Evolutionary conservation across 1,140 invertebrate species (phyloP).

Genomic region (Riptortus pedestris): DNA sequence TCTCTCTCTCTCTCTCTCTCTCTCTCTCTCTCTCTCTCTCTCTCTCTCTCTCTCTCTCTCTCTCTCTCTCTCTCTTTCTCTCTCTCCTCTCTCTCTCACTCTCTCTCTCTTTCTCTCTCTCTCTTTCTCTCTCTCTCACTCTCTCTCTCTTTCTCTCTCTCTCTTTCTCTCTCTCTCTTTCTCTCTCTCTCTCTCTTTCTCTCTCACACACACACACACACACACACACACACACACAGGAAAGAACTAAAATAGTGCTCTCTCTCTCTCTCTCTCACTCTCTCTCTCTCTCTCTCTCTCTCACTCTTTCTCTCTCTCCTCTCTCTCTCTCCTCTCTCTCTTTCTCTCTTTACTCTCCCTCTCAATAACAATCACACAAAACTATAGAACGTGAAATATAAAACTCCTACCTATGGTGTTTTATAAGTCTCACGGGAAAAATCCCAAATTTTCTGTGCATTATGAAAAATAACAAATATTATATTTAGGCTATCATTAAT

Average conservation of each 20-base stretch:
- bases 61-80: slow-evolving; percentile 27
- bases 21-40: slow-evolving; percentile 26
- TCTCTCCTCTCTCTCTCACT: slow-evolving; percentile 27
- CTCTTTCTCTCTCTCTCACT: slow-evolving; percentile 27
- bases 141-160: slow-evolving; percentile 28
- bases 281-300: not conserved
- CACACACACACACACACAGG: slow-evolving; percentile 22
- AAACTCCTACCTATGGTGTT: too few relatives aligned
- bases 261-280: not conserved
- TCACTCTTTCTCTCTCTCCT: not conserved
- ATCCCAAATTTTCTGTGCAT: too few relatives aligned
- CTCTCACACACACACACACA: slow-evolving; percentile 22
- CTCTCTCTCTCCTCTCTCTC: too few relatives aligned
- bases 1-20: slow-evolving; percentile 24
- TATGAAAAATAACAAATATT: too few relatives aligned
- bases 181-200: slow-evolving; percentile 27
- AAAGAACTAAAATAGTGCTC: too few relatives aligned
- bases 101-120: slow-evolving; percentile 26
- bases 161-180: slow-evolving; percentile 27
- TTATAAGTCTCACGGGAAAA: too few relatives aligned
- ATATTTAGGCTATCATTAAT: too few relatives aligned
- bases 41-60: slow-evolving; percentile 26
- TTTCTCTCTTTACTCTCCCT: too few relatives aligned
- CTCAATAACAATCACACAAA: too few relatives aligned
- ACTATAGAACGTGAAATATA: too few relatives aligned